These are phyloP conservation scores for Cybosia mesomella DNA, from an alignment of 2,888 invertebrate species.

Conservation along the genomic window DNA sequence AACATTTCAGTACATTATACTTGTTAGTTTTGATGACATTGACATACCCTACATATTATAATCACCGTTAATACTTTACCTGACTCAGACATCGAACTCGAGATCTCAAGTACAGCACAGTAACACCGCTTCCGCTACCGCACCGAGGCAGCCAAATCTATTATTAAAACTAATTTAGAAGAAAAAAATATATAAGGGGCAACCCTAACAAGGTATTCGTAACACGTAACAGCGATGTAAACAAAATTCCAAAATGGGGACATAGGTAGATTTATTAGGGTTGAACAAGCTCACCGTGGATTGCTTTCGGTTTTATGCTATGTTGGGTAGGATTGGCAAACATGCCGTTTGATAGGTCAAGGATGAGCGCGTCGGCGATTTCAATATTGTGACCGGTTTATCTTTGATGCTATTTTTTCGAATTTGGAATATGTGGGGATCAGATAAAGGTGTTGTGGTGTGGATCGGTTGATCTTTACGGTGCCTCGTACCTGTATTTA, in stretches of 20 bases:
- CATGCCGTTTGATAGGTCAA: slow-evolving; percentile 41
- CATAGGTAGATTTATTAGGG: slow-evolving; percentile 55
- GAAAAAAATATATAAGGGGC: slow-evolving; percentile 24
- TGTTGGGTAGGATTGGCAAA: slow-evolving; percentile 43
- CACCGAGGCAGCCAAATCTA: background rate
- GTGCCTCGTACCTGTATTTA: background rate
- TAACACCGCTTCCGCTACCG: too few relatives aligned
- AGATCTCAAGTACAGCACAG: too few relatives aligned
- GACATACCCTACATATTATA: too few relatives aligned
- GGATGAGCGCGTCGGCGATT: slow-evolving; percentile 39
- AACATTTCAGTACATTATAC: too few relatives aligned
- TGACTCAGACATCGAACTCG: too few relatives aligned
- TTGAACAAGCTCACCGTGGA: slow-evolving; percentile 42
- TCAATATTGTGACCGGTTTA: slow-evolving; percentile 36
- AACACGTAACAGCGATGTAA: slow-evolving; percentile 50
- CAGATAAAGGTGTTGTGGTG: background rate
- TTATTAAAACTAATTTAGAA: background rate
- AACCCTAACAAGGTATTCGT: slow-evolving; percentile 33
- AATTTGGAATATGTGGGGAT: slow-evolving; percentile 5
- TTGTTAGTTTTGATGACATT: too few relatives aligned
- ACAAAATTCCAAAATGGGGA: slow-evolving; percentile 50
- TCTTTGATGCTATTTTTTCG: slow-evolving; percentile 23
- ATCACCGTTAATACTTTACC: too few relatives aligned
- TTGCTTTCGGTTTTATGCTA: slow-evolving; percentile 48
- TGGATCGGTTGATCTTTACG: slow-evolving; percentile 9